phyloP scores from a whole-genome alignment of 1,140 invertebrate species.

The Dendroctonus ponderosae region DNA sequence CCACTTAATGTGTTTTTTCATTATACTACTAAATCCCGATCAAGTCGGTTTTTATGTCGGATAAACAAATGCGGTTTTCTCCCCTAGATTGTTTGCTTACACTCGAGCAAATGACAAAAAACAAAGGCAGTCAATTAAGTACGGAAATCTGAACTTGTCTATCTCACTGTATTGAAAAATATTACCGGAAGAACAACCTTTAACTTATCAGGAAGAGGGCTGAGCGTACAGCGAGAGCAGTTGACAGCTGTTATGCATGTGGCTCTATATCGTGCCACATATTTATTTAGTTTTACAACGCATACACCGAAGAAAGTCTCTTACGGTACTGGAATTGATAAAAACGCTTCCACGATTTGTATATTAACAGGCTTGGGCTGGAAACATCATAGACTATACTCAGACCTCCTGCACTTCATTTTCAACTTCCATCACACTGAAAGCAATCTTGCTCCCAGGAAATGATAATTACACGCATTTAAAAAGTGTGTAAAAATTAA shows the following conservation, averaged over 20 bases:
- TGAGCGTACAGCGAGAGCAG: conserved; percentile 42
- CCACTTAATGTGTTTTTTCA: too few species aligned
- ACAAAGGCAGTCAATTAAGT: conserved; percentile 21
- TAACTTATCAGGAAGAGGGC: conserved; percentile 46
- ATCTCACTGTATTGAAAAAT: conserved; percentile 18
- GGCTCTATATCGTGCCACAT: conserved; percentile 43
- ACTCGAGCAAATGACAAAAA: not conserved
- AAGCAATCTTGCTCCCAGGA: too few species aligned
- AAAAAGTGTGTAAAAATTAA: too few species aligned
- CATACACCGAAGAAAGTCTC: conserved; percentile 33
- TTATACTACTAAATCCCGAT: too few species aligned
- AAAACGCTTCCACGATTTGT: conserved; percentile 25
- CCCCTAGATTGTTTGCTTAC: too few species aligned
- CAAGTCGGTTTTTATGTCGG: too few species aligned
- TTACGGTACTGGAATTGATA: conserved; percentile 25
- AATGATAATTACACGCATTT: too few species aligned
- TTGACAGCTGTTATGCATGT: conserved; percentile 47
- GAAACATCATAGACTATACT: too few species aligned
- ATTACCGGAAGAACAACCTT: conserved; percentile 36
- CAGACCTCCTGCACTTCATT: too few species aligned
- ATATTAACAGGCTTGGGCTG: conserved; percentile 2
- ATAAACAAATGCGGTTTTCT: too few species aligned
- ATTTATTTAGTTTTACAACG: conserved; percentile 46
- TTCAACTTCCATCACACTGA: too few species aligned
- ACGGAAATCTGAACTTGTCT: conserved; percentile 16